Base-by-base conservation (phyloP, 2,888 invertebrate genomes). In the Podotricha telesiphe region DNA sequence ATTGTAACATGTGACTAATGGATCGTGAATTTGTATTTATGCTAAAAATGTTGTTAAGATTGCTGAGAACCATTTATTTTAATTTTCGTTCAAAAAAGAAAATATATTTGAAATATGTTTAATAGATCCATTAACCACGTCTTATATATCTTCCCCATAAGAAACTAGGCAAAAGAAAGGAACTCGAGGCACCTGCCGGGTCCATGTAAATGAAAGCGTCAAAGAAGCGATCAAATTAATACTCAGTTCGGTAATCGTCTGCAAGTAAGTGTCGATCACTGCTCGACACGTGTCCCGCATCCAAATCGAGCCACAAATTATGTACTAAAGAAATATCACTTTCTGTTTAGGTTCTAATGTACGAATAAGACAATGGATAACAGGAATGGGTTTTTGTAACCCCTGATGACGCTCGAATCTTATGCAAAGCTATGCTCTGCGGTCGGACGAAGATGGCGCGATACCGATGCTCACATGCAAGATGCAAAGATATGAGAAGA, bases 231-330 rank as follows among this genome's bases (percentile, higher is more conserved):
- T 70, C 72, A 59, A 70, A 56, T 40, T 55, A 70, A 73, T 68
- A 65, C 85, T 85, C 80, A 71, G 76, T 73, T 74, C 77, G 78
- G 74, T 69, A 72, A 72, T 74, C 68, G 59, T 40, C 40, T 19
- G 19, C n/a, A 50, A 67, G 68, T 68, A 70, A 69, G 73, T 73
- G 73, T 70, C 67, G 58, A 51, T 64, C 67, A 64, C 65, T 56
- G 59, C 45, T n/a, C 51, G 63, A 74, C 73, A 74, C 74, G 72
- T 74, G 74, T 73, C 28, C 22, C 64, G 68, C 40, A 55, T 70
- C 74, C 74, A 65, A 74, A 74, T 65, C 72, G 51, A 67, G 71
- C 45, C 17, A 59, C 56, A 8, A 59, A 68, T 65, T 68, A 74
- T 73, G 69, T 68, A 50, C 51, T 66, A 63, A 75, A 75, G 69